Evolutionary conservation across 2,888 invertebrate species (phyloP), one percentile per base, ranked within the genome.

Genomic region (Augochlorella aurata): DNA sequence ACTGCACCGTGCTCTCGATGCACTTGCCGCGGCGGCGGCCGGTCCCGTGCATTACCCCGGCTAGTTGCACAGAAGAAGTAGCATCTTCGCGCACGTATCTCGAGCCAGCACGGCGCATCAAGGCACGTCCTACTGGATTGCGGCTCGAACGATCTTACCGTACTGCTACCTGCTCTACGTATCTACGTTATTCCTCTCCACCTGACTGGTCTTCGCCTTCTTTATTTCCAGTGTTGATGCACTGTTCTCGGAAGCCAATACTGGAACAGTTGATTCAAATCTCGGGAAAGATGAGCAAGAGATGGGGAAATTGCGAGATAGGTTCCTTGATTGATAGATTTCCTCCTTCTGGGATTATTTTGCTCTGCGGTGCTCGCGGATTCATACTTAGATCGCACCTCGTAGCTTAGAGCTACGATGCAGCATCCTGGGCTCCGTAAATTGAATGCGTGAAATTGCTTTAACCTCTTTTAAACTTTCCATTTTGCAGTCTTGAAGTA

Each of bases 51-150:
- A 88, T 88, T 87, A 86, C 87, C 89, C 86, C 75, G 88, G 81
- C 77, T 85, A 86, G 91, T 90, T 90, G 91, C 89, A 90, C 90
- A 88, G 91, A 92, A 92, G 91, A 92, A 92, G 92, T 92, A 92
- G 92, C 91, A 90, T 91, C 89, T 92, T 92, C 91, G 92, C 91
- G 92, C 92, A 92, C 92, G 92, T 92, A 92, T 92, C 92, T 91
- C 89, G 89, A 92, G 88, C 92, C 90, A 92, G 90, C 92, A 92
- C 90, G 92, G 91, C 90, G 90, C 92, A 92, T 93, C 93, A 92
- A 92, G 90, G 91, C 92, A 93, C 93, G 93, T 93, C 93, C 93
- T 93, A 92, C 92, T 89, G 92, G 90, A 93, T 93, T 92, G 92
- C 92, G 92, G 92, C 90, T 90, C 89, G 87, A 91, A 90, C 88